phyloP scores from a whole-genome alignment of 2,797 vertebrate genomes.

The Phataginus tetradactyla region DNA sequence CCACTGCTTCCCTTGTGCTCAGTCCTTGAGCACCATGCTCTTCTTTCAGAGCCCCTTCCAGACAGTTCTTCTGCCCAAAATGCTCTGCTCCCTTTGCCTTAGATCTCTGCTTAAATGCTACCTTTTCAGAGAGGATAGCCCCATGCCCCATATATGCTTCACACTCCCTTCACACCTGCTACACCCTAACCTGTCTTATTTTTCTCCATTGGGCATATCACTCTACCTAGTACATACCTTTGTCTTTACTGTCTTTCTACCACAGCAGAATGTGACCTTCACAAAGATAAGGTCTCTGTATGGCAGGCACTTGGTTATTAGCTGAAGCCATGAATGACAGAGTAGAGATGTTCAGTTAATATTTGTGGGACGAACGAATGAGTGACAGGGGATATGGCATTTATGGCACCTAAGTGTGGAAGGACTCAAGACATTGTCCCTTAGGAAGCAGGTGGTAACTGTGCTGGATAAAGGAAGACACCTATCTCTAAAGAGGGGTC shows the following conservation, averaged over 20 bases:
- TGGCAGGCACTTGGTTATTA: not conserved
- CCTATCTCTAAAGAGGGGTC: not conserved
- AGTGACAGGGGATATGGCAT: not conserved
- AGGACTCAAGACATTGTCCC: not conserved
- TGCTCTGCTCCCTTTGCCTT: no score
- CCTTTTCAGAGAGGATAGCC: not conserved
- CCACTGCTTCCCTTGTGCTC: not conserved
- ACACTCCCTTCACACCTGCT: not conserved
- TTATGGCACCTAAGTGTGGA: not conserved
- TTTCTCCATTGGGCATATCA: not conserved
- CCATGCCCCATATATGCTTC: no score
- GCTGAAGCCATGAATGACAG: not conserved
- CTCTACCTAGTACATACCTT: rapidly evolving
- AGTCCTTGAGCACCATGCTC: not conserved
- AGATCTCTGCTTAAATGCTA: not conserved
- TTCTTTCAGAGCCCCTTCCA: not conserved
- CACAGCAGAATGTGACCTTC: not conserved
- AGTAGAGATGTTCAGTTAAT: not conserved
- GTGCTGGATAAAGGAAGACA: not conserved
- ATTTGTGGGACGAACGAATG: not conserved
- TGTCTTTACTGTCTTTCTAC: not conserved
- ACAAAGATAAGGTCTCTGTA: not conserved
- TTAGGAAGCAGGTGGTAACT: not conserved
- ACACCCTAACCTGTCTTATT: not conserved
- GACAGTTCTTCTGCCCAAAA: not conserved